phyloP scores from a whole-genome alignment of 2,888 invertebrate genomes.

The Serripes groenlandicus region DNA sequence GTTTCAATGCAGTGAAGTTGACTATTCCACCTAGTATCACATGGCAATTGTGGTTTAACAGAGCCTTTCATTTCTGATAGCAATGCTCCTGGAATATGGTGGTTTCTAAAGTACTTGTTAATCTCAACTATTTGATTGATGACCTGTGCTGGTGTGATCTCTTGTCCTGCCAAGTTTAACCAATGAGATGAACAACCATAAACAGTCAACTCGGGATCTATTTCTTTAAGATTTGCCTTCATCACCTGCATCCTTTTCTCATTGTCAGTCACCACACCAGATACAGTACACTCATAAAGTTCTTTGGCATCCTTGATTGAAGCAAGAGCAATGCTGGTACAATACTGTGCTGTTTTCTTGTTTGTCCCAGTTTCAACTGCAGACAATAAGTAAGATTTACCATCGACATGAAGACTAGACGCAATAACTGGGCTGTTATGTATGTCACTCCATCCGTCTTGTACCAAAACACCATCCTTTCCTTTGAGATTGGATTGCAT shows the following conservation, averaged over 20 bases:
- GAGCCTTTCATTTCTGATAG: slow-evolving; percentile 24
- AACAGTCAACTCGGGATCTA: slow-evolving; percentile 15
- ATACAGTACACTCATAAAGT: slow-evolving; percentile 43
- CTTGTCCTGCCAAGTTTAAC: slow-evolving; percentile 46
- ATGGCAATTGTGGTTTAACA: slow-evolving; percentile 41
- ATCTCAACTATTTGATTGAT: slow-evolving; percentile 46
- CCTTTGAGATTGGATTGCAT: too few species aligned
- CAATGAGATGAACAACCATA: slow-evolving; percentile 49
- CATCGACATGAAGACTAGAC: slow-evolving; percentile 31
- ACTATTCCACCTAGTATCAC: slow-evolving; percentile 48
- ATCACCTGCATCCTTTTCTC: slow-evolving; percentile 46
- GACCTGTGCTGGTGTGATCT: slow-evolving; percentile 41
- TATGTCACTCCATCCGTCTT: slow-evolving; percentile 54
- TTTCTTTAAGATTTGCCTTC: slow-evolving; percentile 29
- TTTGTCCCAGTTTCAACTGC: slow-evolving; percentile 41
- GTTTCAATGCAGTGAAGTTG: slow-evolving; percentile 39
- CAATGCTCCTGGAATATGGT: slow-evolving; percentile 26
- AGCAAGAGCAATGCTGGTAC: slow-evolving; percentile 28
- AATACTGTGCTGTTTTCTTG: slow-evolving; percentile 52
- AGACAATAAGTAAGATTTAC: slow-evolving; percentile 35
- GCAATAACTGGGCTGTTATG: slow-evolving; percentile 59
- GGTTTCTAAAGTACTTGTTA: slow-evolving; percentile 57
- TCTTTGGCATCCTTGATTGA: slow-evolving; percentile 24
- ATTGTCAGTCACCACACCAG: slow-evolving; percentile 51
- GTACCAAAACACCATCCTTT: slow-evolving; percentile 33